Evolutionary conservation across 2,113 vertebrate genomes (phyloP).

Genomic region (Plotosus lineatus): DNA sequence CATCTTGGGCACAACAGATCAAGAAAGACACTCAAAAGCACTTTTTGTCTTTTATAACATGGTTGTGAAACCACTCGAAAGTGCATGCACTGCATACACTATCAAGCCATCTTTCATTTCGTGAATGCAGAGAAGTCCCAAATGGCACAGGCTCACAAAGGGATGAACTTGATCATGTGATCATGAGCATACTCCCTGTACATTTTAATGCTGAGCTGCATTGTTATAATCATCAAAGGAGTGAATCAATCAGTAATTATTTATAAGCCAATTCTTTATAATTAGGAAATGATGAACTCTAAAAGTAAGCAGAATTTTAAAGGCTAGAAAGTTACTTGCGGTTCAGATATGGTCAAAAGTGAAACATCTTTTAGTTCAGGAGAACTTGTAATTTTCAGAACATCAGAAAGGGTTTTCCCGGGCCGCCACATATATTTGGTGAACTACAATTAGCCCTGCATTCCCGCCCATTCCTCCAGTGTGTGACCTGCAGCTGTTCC

Average conservation of each 20-base stretch:
- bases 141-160: background rate
- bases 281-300: background rate
- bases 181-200: background rate
- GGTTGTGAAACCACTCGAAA: background rate
- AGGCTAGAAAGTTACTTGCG: background rate
- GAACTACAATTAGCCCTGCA: slow-evolving; percentile 18
- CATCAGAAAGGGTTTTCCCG: slow-evolving; percentile 1
- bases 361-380: slow-evolving; percentile 6
- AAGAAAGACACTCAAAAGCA: background rate
- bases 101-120: background rate
- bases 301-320: background rate
- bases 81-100: background rate
- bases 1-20: too few species aligned
- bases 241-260: background rate
- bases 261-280: background rate
- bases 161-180: background rate
- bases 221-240: background rate
- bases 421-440: slow-evolving; percentile 10
- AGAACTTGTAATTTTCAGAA: slow-evolving; percentile 26
- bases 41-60: background rate
- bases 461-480: slow-evolving; percentile 6
- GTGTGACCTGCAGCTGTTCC: slow-evolving; percentile 46
- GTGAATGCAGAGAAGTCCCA: background rate
- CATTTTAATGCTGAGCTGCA: background rate
- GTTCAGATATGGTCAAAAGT: background rate